These are phyloP conservation scores for Microctonus hyperodae DNA, from an alignment of 2,888 invertebrate genomes.

Conservation along the genomic window DNA sequence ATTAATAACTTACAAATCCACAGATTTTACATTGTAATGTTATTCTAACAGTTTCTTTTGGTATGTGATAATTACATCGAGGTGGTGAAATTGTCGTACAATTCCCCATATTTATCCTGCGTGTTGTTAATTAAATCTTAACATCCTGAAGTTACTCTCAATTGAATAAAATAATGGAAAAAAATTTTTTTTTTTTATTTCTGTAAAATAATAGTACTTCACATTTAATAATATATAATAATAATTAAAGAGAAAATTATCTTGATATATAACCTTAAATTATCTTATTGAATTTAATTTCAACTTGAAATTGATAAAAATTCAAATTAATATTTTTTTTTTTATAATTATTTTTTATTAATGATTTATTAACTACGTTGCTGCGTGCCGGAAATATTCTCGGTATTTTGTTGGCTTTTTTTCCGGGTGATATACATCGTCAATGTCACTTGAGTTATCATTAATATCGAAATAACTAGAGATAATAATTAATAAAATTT, in stretches of 20 bases:
- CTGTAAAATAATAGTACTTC: neutral
- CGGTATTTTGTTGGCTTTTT: neutral
- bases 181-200: neutral
- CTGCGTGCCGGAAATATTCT: conserved; percentile 10
- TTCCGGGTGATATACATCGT: conserved; percentile 17
- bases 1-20: conserved; percentile 2
- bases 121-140: neutral
- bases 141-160: neutral
- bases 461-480: conserved; percentile 35
- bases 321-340: neutral
- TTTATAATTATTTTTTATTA: neutral
- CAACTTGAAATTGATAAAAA: neutral
- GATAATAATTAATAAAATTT: conserved; percentile 8
- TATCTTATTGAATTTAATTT: neutral
- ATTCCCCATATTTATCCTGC: conserved; percentile 3
- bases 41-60: neutral
- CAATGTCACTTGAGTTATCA: conserved; percentile 34
- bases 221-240: neutral
- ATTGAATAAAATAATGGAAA: neutral
- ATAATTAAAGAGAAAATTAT: neutral
- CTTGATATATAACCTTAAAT: neutral
- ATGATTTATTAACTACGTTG: neutral
- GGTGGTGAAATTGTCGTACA: neutral
- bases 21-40: conserved; percentile 4
- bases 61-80: neutral